These are phyloP conservation scores for Elephantulus edwardii DNA, from an alignment of 2,113 vertebrate species.

Conservation along the genomic window DNA sequence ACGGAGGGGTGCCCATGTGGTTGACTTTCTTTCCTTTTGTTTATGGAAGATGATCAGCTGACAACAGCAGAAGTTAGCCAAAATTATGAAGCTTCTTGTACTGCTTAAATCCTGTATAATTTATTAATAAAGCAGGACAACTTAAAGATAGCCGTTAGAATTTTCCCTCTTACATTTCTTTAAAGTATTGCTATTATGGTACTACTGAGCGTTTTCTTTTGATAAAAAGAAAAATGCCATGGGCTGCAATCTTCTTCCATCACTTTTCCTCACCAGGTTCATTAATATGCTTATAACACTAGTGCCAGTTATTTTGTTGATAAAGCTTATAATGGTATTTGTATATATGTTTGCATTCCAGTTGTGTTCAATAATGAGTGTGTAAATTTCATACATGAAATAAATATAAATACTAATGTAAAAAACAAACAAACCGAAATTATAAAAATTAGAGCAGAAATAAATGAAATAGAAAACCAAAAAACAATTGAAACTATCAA, in stretches of 20 bases:
- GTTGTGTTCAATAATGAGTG: slow-evolving; percentile 92
- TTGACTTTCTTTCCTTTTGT: slow-evolving; percentile 79
- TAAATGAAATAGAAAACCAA: too few species aligned
- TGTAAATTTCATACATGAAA: slow-evolving; percentile 95
- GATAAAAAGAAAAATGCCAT: slow-evolving; percentile 82
- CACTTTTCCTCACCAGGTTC: slow-evolving; percentile 81
- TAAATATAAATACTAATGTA: slow-evolving; percentile 86
- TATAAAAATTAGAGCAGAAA: too few species aligned
- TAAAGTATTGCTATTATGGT: slow-evolving; percentile 89
- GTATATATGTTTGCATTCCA: slow-evolving; percentile 93
- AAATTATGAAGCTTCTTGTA: slow-evolving; percentile 85
- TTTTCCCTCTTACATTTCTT: slow-evolving; percentile 80
- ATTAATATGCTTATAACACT: slow-evolving; percentile 91
- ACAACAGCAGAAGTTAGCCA: slow-evolving; percentile 81
- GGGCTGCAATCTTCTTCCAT: slow-evolving; percentile 85
- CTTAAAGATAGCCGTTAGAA: slow-evolving; percentile 76
- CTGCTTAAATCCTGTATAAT: slow-evolving; percentile 84
- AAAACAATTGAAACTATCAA: too few species aligned
- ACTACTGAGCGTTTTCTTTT: slow-evolving; percentile 88
- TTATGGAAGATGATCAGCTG: slow-evolving; percentile 76
- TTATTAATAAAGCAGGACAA: slow-evolving; percentile 79
- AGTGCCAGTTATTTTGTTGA: slow-evolving; percentile 91
- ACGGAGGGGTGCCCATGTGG: slow-evolving; percentile 69
- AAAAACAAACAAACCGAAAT: too few species aligned
- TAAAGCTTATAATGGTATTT: slow-evolving; percentile 91